Base-by-base conservation (phyloP, 2,888 invertebrate species). In the Bellardia bayeri region DNA sequence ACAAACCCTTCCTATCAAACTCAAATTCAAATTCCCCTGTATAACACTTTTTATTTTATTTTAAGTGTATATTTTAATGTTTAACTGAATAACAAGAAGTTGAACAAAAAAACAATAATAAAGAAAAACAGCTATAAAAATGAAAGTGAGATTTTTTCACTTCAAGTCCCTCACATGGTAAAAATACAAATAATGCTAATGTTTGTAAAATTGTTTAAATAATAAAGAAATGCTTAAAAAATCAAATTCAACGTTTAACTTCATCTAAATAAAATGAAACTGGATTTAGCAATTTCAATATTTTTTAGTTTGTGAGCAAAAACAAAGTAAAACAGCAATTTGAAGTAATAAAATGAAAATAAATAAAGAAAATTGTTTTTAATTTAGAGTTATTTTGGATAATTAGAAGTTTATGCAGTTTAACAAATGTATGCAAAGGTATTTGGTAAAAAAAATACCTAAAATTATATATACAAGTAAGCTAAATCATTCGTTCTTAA, bases 121-220 rank as follows among this genome's bases (percentile, higher is more conserved):
- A 30, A 45, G 2, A 13, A 74, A 45, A 23, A 14, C 30, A 61
- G 13, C 13, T 2, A 74, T 49, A 61, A 61, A 61, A 58, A 9
- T 58, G 1, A 8, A 45, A 61, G 45, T 74, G 61, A 61, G 14
- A 2, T 14, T 71, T 71, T 71, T n/a, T 54, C n/a, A 2, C 7
- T n/a, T 54, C 14, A 6, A 74, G n/a, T 74, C 30, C 49, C 61
- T 72, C 58, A 40, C 42, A 42, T 13, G 74, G 40, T n/a, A 11
- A 45, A 49, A 61, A 61, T 45, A 45, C 3, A 45, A 61, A 74
- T 61, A 74, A 45, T 7, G 14, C 2, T 14, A 56, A 58, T 23
- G 23, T 16, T 16, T 40, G 56, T 1, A 58, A 72, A 56, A 45
- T 45, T 45, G 45, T 45, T 72, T 13, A 33, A 23, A 66, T 45